Evolutionary conservation across 2,888 invertebrate genomes (phyloP).

Genomic region (Cheilosia vernalis): DNA sequence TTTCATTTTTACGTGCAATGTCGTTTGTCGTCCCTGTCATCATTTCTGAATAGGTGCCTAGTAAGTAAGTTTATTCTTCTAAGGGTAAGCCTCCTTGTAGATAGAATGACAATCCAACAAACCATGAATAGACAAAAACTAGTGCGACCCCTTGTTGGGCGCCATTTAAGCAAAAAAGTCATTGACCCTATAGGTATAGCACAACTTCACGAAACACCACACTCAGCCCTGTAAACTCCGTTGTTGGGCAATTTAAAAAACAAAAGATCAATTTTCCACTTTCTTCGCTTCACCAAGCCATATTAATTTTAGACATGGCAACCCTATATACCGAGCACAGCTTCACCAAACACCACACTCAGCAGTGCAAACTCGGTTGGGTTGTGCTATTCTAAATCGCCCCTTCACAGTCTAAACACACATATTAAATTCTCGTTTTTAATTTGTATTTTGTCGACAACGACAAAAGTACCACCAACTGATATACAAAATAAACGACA

Average conservation of each 20-base stretch:
- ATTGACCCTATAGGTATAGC: slow-evolving; percentile 23
- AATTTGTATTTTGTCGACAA: slow-evolving; percentile 26
- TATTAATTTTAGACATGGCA: slow-evolving; percentile 17
- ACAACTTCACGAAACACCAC: slow-evolving; percentile 17
- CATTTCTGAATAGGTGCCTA: too few species aligned
- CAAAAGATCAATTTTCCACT: too few species aligned
- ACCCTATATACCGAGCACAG: slow-evolving; percentile 23
- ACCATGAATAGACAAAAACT: too few species aligned
- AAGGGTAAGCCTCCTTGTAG: too few species aligned
- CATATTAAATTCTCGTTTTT: slow-evolving; percentile 36
- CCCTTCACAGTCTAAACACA: slow-evolving; percentile 30
- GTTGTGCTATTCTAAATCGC: slow-evolving; percentile 55
- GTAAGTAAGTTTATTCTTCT: too few species aligned
- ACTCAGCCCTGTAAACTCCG: slow-evolving; percentile 22
- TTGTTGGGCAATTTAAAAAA: background rate
- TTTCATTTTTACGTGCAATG: too few species aligned
- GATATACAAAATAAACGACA: background rate
- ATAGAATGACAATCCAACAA: too few species aligned
- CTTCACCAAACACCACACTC: slow-evolving; percentile 22
- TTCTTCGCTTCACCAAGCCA: background rate
- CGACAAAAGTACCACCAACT: slow-evolving; percentile 1
- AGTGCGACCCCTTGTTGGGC: background rate
- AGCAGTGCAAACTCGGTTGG: slow-evolving; percentile 29
- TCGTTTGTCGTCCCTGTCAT: too few species aligned
- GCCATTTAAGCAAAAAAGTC: background rate